phyloP scores from a whole-genome alignment of 2,113 vertebrate genomes.

The Pholis gunnellus region DNA sequence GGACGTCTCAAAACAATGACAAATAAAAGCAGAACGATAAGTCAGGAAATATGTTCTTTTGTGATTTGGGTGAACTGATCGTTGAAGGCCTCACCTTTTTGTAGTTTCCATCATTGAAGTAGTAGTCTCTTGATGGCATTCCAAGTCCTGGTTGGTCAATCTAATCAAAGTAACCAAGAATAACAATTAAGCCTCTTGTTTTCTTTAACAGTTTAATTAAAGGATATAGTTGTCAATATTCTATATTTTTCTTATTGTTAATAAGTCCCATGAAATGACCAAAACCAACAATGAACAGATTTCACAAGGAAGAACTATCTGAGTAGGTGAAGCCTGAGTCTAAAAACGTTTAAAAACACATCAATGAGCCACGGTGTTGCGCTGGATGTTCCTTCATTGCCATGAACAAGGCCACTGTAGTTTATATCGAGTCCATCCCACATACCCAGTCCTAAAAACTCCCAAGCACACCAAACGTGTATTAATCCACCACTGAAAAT shows the following conservation, averaged over 20 bases:
- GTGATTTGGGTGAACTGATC: neutral
- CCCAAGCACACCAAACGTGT: neutral
- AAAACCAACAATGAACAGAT: neutral
- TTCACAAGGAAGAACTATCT: neutral
- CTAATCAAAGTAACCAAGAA: constrained; percentile 76
- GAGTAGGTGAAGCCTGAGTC: neutral
- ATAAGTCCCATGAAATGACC: neutral
- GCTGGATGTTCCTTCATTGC: neutral
- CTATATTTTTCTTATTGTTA: neutral
- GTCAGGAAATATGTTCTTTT: neutral
- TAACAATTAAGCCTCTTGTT: neutral
- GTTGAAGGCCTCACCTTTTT: constrained; percentile 82
- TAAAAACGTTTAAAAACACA: neutral
- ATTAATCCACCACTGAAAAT: neutral
- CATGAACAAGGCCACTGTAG: neutral
- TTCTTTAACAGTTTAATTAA: neutral
- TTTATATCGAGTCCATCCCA: neutral
- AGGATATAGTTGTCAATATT: neutral
- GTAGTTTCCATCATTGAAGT: constrained; percentile 90
- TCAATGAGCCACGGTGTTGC: neutral
- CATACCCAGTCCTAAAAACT: neutral
- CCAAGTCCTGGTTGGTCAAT: constrained; percentile 95
- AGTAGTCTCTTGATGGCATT: constrained; percentile 97
- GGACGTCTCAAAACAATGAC: neutral
- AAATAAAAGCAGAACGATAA: neutral